Evolutionary conservation across 2,113 vertebrate genomes (phyloP).

Genomic region (Zeus faber): DNA sequence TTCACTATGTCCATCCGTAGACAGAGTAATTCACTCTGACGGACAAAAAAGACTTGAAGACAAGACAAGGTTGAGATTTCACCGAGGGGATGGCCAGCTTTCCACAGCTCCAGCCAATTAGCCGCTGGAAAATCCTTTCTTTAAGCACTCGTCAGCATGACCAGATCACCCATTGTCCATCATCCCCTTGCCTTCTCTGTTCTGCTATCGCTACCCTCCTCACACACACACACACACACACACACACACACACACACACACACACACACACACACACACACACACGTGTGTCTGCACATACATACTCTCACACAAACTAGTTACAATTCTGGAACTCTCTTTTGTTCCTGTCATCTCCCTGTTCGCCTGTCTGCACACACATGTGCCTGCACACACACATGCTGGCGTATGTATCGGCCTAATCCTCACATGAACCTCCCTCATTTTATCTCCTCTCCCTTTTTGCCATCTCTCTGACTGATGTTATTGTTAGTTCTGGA

Average conservation of each 20-base stretch:
- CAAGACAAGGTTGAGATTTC: slow-evolving; percentile 46
- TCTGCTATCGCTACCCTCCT: slow-evolving; percentile 36
- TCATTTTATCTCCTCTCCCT: slow-evolving; percentile 50
- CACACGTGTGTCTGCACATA: background rate
- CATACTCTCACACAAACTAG: slow-evolving; percentile 33
- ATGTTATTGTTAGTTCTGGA: slow-evolving; percentile 69
- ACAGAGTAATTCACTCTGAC: slow-evolving; percentile 37
- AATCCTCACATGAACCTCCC: slow-evolving; percentile 48
- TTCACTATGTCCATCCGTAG: slow-evolving; percentile 31
- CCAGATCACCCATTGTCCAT: slow-evolving; percentile 59
- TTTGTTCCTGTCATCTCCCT: slow-evolving; percentile 54
- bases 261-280: background rate
- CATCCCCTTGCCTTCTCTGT: slow-evolving; percentile 45
- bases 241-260: slow-evolving; percentile 3
- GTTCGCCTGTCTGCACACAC: slow-evolving; percentile 46
- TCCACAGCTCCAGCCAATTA: slow-evolving; percentile 66
- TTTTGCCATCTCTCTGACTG: slow-evolving; percentile 57
- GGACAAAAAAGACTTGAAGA: slow-evolving; percentile 44
- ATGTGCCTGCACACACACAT: slow-evolving; percentile 12
- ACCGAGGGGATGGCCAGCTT: slow-evolving; percentile 56
- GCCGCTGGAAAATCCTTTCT: slow-evolving; percentile 42
- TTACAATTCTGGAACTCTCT: slow-evolving; percentile 39
- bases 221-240: slow-evolving; percentile 10
- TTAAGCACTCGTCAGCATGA: slow-evolving; percentile 54
- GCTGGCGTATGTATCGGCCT: slow-evolving; percentile 28